Percentiles rank a stretch among this genome's conserved stretches.
Conservation (phyloP, 2,797 vertebrate species). For the Serranus cabrilla region DNA sequence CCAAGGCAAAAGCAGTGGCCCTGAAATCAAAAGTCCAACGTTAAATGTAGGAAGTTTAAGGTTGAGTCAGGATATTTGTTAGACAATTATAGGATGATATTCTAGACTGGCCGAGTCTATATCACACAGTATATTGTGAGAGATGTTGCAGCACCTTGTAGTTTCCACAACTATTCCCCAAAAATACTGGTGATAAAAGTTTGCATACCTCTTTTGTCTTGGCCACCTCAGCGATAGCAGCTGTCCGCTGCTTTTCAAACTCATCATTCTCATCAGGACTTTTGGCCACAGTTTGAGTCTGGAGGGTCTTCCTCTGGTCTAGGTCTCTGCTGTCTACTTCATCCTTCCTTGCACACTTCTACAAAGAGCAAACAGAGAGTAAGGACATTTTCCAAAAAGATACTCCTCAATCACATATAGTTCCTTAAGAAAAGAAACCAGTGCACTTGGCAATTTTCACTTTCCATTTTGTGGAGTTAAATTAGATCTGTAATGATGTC, state of each 20-base stretch:
- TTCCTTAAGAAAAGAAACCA: constrained; percentile 21
- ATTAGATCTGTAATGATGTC: constrained; percentile 19
- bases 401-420: neutral
- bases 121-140: neutral
- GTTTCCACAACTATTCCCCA: neutral
- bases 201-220: constrained; percentile 95
- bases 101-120: neutral
- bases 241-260: constrained; percentile 97
- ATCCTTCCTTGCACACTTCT: constrained; percentile 91
- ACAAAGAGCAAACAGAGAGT: constrained; percentile 36
- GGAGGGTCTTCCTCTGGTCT: constrained; percentile 95
- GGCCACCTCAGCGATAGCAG: constrained; percentile 97
- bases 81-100: neutral
- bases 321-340: constrained; percentile 93
- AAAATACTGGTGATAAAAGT: neutral
- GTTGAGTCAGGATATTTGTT: neutral
- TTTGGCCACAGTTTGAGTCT: constrained; percentile 86
- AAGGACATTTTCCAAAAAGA: constrained; percentile 18
- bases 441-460: constrained; percentile 4
- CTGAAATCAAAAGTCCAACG: neutral
- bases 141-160: neutral
- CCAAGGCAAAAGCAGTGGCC: neutral
- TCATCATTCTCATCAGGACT: constrained; percentile 92
- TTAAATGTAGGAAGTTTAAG: neutral
- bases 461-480: constrained; percentile 5